Percentiles rank a stretch among this genome's conserved stretches.
phyloP scores from a whole-genome alignment of 2,888 invertebrate genomes.

The Philonicus albiceps region DNA sequence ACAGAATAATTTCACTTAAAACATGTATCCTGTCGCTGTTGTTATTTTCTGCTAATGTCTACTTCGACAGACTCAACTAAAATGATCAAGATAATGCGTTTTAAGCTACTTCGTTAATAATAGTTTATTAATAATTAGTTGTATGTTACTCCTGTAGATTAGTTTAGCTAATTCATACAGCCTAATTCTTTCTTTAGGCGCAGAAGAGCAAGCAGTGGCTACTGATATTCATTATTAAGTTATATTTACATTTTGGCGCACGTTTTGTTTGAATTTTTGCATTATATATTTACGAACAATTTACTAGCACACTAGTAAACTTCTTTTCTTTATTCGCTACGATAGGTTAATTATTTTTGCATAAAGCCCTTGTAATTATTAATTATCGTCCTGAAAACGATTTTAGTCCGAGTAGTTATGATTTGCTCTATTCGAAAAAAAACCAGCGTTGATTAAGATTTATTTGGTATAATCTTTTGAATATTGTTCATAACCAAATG shows the following conservation, averaged over 20 bases:
- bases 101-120: constrained; percentile 31
- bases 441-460: too few species aligned
- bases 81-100: constrained; percentile 31
- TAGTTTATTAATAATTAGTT: constrained; percentile 5
- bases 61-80: constrained; percentile 8
- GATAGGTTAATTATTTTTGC: not conserved
- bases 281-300: not conserved
- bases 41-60: constrained; percentile 3
- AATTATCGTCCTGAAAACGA: too few species aligned
- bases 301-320: not conserved
- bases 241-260: not conserved
- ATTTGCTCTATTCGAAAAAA: too few species aligned
- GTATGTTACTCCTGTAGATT: not conserved
- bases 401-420: too few species aligned
- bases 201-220: constrained; percentile 33
- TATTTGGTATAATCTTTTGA: too few species aligned
- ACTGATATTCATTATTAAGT: not conserved
- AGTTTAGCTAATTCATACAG: constrained; percentile 8
- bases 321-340: not conserved
- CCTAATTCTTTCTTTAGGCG: not conserved
- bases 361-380: not conserved
- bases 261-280: not conserved
- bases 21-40: constrained; percentile 34
- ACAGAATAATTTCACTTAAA: constrained; percentile 39
- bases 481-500: too few species aligned